Percentiles rank a stretch among this genome's conserved stretches.
These are phyloP conservation scores for Acromyrmex heyeri DNA, from an alignment of 1,140 invertebrate species.

Conservation along the genomic window DNA sequence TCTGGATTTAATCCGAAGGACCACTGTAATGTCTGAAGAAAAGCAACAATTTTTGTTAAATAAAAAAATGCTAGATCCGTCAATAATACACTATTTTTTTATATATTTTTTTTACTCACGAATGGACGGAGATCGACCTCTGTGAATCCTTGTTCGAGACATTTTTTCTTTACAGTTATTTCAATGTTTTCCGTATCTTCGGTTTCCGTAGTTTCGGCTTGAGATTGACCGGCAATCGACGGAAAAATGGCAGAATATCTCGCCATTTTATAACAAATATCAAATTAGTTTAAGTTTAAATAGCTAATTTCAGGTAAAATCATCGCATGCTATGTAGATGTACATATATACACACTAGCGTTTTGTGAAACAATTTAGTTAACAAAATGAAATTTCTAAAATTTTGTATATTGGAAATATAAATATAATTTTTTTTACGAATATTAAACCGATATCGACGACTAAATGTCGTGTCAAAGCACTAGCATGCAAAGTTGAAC, in stretches of 20 bases:
- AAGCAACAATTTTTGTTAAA: neutral
- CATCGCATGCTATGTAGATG: too few relatives aligned
- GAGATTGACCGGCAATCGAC: neutral
- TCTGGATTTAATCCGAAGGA: constrained; percentile 87
- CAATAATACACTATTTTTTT: neutral
- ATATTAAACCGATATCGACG: too few relatives aligned
- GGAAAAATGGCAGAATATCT: neutral
- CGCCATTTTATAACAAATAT: constrained; percentile 42
- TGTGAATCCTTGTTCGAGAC: neutral
- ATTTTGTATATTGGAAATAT: too few relatives aligned
- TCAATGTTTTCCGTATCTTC: neutral
- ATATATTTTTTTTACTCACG: constrained; percentile 23
- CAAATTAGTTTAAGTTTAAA: neutral
- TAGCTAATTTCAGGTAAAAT: too few relatives aligned
- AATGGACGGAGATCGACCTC: constrained; percentile 60
- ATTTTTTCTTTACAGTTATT: neutral
- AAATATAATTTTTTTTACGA: too few relatives aligned
- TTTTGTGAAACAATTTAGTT: too few relatives aligned
- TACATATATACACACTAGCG: too few relatives aligned
- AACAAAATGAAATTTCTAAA: too few relatives aligned
- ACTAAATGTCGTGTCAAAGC: too few relatives aligned
- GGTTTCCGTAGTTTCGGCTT: neutral
- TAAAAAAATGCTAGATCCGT: neutral
- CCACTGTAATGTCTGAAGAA: constrained; percentile 85
- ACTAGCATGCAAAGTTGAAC: too few relatives aligned